Evolutionary conservation across 2,113 vertebrate genomes (phyloP), one percentile per base, ranked within the genome.

Genomic region (Stictonetta naevosa): DNA sequence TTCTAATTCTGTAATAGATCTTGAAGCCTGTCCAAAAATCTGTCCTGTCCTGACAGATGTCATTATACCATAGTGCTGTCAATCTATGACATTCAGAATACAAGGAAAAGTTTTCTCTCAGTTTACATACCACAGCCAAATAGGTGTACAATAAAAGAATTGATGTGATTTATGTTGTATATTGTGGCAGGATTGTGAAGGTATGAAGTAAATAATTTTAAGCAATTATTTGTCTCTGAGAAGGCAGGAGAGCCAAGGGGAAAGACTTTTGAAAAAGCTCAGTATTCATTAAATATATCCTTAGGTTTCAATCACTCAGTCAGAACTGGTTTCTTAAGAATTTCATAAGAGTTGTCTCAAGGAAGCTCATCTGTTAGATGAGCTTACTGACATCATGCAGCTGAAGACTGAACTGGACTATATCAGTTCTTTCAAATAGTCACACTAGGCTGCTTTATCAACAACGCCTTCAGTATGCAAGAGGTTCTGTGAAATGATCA

Each of bases 341-440:
- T 81, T 96, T 93, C 48, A 58, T 84, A 82, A 48, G 84, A 94
- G 42, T 75, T 93, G 29, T 96, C 80, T 84, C 15, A 75, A 68
- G 44, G 48, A 92, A 73, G 29, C 77, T 81, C 34, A n/a, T 83
- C 90, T 72, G 42, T 93, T 81, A 72, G 68, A 69, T 48, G 46
- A 86, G 42, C 95, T 71, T 67, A 34, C n/a, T 93, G 36, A 38
- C 72, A 91, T 88, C 78, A 48, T 68, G 34, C 72, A 82, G 76
- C 46, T 71, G n/a, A 88, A 71, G 69, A 36, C 25, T 38, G 73
- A 60, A 6, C 0, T 60, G 87, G 48, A 75, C 10, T 14, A 42
- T 6, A 72, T 60, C 59, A 56, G 8, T 83, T 78, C 52, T 63
- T 52, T 34, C n/a, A 34, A 66, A 26, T 12, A 13, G 46, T 66